Evolutionary conservation across 2,888 invertebrate species (phyloP).

Genomic region (Podabrus alpinus): DNA sequence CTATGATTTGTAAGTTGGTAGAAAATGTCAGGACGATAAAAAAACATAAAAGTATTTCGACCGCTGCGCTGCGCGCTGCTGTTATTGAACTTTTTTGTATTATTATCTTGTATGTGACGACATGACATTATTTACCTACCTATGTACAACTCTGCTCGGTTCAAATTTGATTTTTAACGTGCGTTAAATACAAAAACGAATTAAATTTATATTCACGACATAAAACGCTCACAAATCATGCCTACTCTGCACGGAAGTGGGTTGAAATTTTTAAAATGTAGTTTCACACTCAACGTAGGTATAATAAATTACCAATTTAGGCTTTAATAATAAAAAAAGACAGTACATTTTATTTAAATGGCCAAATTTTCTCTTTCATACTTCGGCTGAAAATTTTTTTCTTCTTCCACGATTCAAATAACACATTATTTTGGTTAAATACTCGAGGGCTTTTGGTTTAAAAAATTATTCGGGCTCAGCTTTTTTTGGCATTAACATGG

Average conservation of each 20-base stretch:
- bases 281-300: background rate
- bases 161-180: background rate
- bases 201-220: background rate
- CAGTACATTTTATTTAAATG: background rate
- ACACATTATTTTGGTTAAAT: background rate
- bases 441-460: background rate
- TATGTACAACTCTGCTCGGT: background rate
- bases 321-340: background rate
- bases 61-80: background rate
- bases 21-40: constrained; percentile 8
- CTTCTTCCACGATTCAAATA: no score
- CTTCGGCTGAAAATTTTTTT: background rate
- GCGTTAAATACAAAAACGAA: background rate
- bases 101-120: background rate
- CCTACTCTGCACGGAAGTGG: background rate
- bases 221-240: background rate
- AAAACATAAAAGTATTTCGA: background rate
- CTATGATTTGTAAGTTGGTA: constrained; percentile 21
- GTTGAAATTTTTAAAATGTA: background rate
- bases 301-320: background rate
- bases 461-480: background rate
- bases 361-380: background rate
- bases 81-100: background rate
- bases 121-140: background rate
- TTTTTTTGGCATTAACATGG: background rate